Evolutionary conservation across 2,797 vertebrate genomes (phyloP).

Genomic region (Cirrhinus mrigala): DNA sequence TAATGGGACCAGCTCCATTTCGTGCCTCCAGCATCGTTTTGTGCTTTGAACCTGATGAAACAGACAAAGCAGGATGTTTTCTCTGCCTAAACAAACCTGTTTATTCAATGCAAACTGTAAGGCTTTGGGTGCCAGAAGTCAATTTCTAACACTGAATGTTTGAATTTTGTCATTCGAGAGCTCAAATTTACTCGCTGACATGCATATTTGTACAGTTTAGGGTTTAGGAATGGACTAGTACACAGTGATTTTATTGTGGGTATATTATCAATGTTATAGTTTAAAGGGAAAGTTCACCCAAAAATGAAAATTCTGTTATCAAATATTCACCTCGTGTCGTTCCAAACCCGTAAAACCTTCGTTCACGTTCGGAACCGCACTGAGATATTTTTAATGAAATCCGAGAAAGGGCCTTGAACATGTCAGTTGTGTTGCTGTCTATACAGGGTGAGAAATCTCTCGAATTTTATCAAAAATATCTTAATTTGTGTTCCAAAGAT

Average conservation of each 20-base stretch:
- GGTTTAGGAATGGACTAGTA: not conserved
- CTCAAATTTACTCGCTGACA: not conserved
- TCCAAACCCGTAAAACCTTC: no score
- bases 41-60: slow-evolving; percentile 90
- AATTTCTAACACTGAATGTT: not conserved
- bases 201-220: not conserved
- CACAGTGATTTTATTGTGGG: not conserved
- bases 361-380: no score
- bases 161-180: not conserved
- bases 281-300: no score
- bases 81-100: not conserved
- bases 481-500: no score
- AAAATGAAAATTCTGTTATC: no score
- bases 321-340: no score
- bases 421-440: no score
- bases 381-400: no score
- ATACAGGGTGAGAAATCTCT: no score
- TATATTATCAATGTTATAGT: not conserved
- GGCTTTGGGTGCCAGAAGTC: not conserved
- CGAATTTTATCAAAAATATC: no score
- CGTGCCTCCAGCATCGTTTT: slow-evolving; percentile 97
- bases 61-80: not conserved
- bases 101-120: not conserved
- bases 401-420: no score
- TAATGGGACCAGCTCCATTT: slow-evolving; percentile 93